Conservation (phyloP, 1,140 invertebrate species). For the Homarus americanus region DNA sequence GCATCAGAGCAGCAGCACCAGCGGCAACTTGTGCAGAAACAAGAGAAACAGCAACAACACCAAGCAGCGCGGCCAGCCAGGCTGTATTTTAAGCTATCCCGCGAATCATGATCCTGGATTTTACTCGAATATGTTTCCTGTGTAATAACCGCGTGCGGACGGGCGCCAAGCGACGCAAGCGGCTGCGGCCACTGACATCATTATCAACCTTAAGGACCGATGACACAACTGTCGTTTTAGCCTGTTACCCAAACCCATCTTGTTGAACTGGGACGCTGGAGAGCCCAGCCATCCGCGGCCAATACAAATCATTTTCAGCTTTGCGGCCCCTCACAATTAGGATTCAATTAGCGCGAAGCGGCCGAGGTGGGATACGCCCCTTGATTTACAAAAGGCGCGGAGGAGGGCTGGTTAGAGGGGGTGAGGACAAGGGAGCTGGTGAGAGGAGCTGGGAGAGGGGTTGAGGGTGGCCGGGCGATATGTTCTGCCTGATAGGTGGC, state of each 20-base stretch:
- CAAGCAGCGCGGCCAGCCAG: not conserved
- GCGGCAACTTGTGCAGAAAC: not conserved
- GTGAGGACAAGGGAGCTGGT: not conserved
- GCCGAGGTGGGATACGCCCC: conserved; percentile 47
- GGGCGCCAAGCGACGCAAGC: conserved; percentile 14
- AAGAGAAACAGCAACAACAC: not conserved
- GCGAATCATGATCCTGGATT: conserved; percentile 54
- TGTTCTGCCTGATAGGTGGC: conserved; percentile 43
- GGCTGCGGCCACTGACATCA: conserved; percentile 33
- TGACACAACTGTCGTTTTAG: conserved; percentile 60
- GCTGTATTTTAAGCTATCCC: conserved; percentile 48
- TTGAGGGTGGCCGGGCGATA: conserved; percentile 25
- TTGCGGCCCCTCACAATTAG: conserved; percentile 52
- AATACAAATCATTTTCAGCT: conserved; percentile 61
- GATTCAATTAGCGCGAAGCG: conserved; percentile 49
- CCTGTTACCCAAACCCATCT: conserved; percentile 57
- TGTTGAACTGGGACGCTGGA: conserved; percentile 39
- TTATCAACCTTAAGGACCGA: conserved; percentile 50
- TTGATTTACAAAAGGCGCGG: conserved; percentile 38
- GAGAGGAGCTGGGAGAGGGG: not conserved
- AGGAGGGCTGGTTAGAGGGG: not conserved
- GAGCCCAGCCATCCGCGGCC: conserved; percentile 33
- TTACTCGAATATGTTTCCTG: conserved; percentile 56
- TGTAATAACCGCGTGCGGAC: conserved; percentile 41
- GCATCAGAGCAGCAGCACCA: not conserved